Percentiles rank a stretch among this genome's conserved stretches.
Evolutionary conservation across 2,797 vertebrate species (phyloP).

Genomic region (Peromyscus aztecus): DNA sequence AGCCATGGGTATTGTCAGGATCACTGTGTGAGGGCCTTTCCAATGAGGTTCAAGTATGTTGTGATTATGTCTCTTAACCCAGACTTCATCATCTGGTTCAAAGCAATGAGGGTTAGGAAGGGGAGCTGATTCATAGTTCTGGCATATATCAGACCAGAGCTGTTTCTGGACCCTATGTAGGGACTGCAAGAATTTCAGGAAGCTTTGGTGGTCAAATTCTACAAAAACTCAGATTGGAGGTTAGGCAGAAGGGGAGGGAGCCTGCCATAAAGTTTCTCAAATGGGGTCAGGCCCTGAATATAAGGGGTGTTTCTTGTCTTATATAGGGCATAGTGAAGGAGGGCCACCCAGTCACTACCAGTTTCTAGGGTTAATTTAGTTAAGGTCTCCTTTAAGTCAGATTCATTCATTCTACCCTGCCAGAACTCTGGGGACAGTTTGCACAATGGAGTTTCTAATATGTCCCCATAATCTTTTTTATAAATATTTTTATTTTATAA

Average conservation of each 20-base stretch:
- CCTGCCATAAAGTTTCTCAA: background rate
- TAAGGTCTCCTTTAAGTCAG: background rate
- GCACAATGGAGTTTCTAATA: background rate
- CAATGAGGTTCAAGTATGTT: background rate
- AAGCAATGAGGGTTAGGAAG: background rate
- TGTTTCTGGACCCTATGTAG: background rate
- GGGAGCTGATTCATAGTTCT: background rate
- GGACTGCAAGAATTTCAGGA: background rate
- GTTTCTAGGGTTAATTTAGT: background rate
- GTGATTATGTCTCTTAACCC: background rate
- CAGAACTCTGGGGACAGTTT: background rate
- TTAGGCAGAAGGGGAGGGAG: background rate
- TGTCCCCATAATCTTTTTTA: too few relatives aligned
- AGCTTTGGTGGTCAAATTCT: background rate
- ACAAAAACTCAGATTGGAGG: background rate
- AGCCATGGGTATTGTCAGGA: background rate
- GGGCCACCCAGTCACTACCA: background rate
- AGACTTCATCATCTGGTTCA: background rate
- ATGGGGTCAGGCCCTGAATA: background rate
- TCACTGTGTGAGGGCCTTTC: background rate
- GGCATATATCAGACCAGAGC: background rate
- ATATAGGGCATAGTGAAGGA: background rate
- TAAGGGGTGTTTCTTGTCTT: background rate
- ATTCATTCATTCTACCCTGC: background rate
- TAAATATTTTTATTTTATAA: too few relatives aligned